These are phyloP conservation scores for Anabacerthia variegaticeps DNA, from an alignment of 2,797 vertebrate species.

Conservation along the genomic window DNA sequence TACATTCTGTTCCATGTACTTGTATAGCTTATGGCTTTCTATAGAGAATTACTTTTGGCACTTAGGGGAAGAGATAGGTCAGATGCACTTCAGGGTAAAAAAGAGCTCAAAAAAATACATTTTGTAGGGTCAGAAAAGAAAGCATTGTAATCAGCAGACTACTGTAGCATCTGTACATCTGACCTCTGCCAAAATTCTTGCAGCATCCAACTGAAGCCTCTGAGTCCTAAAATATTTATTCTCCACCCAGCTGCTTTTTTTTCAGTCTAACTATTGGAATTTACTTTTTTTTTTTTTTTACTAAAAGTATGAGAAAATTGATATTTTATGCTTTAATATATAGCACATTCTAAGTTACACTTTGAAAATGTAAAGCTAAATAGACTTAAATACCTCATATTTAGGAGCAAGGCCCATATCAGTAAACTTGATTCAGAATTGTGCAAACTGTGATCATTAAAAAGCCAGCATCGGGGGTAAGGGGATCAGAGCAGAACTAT, in stretches of 20 bases:
- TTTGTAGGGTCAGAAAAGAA: not conserved
- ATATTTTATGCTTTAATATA: not conserved
- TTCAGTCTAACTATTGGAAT: not conserved
- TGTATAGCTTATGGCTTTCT: not conserved
- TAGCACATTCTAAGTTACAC: not conserved
- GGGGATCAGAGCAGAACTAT: not conserved
- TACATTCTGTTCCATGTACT: not conserved
- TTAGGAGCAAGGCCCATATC: not conserved
- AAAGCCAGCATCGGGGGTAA: not conserved
- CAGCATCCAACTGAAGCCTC: not conserved
- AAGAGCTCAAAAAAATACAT: not conserved
- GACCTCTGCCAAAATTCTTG: not conserved
- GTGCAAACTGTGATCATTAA: not conserved
- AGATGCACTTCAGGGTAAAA: not conserved
- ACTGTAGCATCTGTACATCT: not conserved
- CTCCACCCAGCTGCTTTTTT: accelerated
- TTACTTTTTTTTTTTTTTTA: not conserved
- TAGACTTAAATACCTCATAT: not conserved
- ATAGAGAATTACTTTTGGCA: not conserved
- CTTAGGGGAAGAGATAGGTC: not conserved
- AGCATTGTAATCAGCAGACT: not conserved
- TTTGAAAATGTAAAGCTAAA: not conserved
- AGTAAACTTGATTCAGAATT: not conserved
- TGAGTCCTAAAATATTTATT: not conserved
- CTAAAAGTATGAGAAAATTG: not conserved